Conservation (phyloP, 2,113 vertebrate species). For the Forbesichthys agassizii region DNA sequence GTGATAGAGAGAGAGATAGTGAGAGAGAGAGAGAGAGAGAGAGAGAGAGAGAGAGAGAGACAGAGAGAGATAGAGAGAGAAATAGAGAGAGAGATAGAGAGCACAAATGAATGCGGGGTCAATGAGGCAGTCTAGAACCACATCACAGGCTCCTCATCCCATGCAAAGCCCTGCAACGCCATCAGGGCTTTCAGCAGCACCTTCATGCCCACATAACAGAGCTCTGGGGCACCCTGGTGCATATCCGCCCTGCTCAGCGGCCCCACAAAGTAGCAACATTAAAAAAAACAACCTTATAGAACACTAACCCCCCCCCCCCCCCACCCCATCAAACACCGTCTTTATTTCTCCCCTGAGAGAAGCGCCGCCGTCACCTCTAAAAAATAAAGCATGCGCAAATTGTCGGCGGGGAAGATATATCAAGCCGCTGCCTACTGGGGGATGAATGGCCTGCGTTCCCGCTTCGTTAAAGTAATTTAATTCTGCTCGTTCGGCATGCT, state of each 20-base stretch:
- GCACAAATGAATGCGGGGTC: conserved; percentile 54
- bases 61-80: conserved; percentile 1
- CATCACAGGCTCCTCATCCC: conserved; percentile 40
- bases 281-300: conserved; percentile 41
- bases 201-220: conserved; percentile 33
- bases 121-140: conserved; percentile 58
- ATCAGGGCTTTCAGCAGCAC: conserved; percentile 21
- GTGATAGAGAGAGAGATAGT: conserved; percentile 9
- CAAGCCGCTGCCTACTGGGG: conserved; percentile 58
- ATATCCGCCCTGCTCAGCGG: conserved; percentile 48
- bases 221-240: conserved; percentile 27
- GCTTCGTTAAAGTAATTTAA: conserved; percentile 69
- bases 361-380: conserved; percentile 51
- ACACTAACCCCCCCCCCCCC: conserved; percentile 50
- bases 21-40: too few species aligned
- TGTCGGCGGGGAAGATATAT: conserved; percentile 62
- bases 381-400: conserved; percentile 60
- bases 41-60: conserved; percentile 12
- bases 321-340: neutral
- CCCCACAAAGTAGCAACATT: conserved; percentile 40
- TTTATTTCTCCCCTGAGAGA: conserved; percentile 41
- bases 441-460: conserved; percentile 71
- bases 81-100: conserved; percentile 5
- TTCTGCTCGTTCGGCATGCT: conserved; percentile 63
- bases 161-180: conserved; percentile 36